Base-by-base conservation (phyloP, 2,888 invertebrate species). In the Dicycla oo region DNA sequence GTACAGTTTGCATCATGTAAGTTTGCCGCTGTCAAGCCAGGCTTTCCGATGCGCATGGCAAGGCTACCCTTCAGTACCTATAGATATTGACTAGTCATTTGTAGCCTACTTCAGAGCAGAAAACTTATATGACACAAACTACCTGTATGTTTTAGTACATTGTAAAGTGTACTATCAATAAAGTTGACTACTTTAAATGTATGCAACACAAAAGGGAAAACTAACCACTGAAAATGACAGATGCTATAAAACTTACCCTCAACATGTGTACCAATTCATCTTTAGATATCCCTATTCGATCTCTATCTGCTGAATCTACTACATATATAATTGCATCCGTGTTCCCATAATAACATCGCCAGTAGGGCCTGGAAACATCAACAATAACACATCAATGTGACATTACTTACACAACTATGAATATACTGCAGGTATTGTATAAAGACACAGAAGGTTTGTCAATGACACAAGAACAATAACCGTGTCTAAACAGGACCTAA, bases 311-410 rank as follows among this genome's bases (percentile, higher is more conserved):
- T 62, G 99, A 99, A 95, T 99, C 99, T 65, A 99, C 99, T 69
- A 99, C 99, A 96, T 99, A 99, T 90, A 99, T 99, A 89, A 99
- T 99, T 91, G 99, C 99, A 96, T 99, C 99, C 91, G 99, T 99
- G 96, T 99, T 99, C 86, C 99, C 99, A 94, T 99, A 99, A 95
- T 99, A 99, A 97, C 99, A 99, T 94, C 99, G 97, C 99, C 99
- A 99, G 93, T 99, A 99, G 0, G 99, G 99, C 96, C 99, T 99
- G 94, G 73, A 97, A 97, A 72, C 80, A 68, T 80, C 79, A 71
- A 57, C 47, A 77, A 69, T 53, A 62, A 56, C 34, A 43, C 20
- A 61, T 57, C 57, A 62, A 43, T 61, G 20, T 49, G 6, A 57
- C 23, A 54, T 61, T 60, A 73, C 26, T 56, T 34, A 64, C 49